Evolutionary conservation across 2,888 invertebrate genomes (phyloP), one percentile per base, ranked within the genome.

Genomic region (Conus canariensis): DNA sequence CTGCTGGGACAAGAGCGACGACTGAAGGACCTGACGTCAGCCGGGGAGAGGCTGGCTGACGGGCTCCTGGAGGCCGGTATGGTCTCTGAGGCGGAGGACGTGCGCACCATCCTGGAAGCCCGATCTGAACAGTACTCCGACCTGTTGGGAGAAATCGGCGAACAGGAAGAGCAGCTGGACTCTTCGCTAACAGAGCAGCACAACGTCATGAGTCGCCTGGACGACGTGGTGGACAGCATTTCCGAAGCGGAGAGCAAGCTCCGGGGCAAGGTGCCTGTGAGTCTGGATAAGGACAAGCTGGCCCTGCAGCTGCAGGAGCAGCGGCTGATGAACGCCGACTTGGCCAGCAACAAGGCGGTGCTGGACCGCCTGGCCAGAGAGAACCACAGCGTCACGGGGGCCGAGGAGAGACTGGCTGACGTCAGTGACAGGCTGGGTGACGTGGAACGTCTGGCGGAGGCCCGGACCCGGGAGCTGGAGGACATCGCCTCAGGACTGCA

Each of bases 271-370:
- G 89, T 90, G 67, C 98, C 98, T 2, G 98, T 98, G 0, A 99
- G 98, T 7, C 97, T 99, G 1, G 98, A 98, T 93, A 96, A 97
- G 88, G 98, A 98, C 95, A 98, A 98, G 82, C 97, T 99, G 16
- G 98, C 98, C 95, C 98, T 98, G 94, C 99, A 99, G 96, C 97
- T 98, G 8, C 97, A 98, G 60, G 98, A 98, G 95, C 98, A 99
- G 93, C 97, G 98, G 93, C 97, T 98, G 45, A 90, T 96, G 87
- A 93, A 93, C 85, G 93, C 95, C 4, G 95, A 95, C 85, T 94
- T 96, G 74, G 93, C 93, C 88, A 94, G 94, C 22, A 95, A 95
- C 90, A 94, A 94, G 89, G 93, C 93, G 12, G 91, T 95, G 88
- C 88, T 96, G n/a, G 95, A 95, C 64, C 92, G 94, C 85, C 92